These are phyloP conservation scores for Leuctra nigra DNA, from an alignment of 2,888 invertebrate species.

Conservation along the genomic window DNA sequence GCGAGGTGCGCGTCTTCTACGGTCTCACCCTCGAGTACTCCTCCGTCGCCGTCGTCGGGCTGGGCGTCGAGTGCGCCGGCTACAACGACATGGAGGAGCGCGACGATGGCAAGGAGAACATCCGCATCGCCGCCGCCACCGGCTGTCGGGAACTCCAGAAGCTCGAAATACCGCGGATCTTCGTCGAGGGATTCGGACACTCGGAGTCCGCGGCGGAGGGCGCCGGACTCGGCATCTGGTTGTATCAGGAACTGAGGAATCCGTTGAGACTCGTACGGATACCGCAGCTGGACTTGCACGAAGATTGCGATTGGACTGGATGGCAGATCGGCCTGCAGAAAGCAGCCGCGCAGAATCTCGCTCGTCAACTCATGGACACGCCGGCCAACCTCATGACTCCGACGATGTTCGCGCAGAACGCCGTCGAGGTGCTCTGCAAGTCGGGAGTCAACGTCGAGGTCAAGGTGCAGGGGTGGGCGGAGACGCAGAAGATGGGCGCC, in stretches of 20 bases:
- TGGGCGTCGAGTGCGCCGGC: conserved; percentile 61
- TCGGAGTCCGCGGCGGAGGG: conserved; percentile 78
- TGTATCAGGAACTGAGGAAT: conserved; percentile 60
- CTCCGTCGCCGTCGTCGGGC: conserved; percentile 64
- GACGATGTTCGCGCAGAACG: conserved; percentile 57
- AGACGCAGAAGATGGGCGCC: conserved; percentile 56
- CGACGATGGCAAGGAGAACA: conserved; percentile 67
- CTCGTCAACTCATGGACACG: conserved; percentile 68
- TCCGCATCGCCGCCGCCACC: conserved; percentile 59
- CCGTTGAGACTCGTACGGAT: conserved; percentile 37
- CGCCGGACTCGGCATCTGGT: conserved; percentile 58
- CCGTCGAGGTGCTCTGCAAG: conserved; percentile 38
- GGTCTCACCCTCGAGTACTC: conserved; percentile 56
- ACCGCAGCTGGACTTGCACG: conserved; percentile 49
- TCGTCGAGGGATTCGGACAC: conserved; percentile 68
- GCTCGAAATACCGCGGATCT: conserved; percentile 49
- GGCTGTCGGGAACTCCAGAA: conserved; percentile 52
- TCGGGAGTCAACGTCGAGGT: conserved; percentile 44
- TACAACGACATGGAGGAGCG: conserved; percentile 62
- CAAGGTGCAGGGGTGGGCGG: conserved; percentile 55
- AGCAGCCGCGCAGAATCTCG: conserved; percentile 74
- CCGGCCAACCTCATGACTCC: conserved; percentile 77
- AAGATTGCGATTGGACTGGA: conserved; percentile 58
- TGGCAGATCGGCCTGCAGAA: conserved; percentile 67
- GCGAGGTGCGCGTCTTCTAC: conserved; percentile 55